Evolutionary conservation across 2,888 invertebrate genomes (phyloP).

Genomic region (Cancer borealis): DNA sequence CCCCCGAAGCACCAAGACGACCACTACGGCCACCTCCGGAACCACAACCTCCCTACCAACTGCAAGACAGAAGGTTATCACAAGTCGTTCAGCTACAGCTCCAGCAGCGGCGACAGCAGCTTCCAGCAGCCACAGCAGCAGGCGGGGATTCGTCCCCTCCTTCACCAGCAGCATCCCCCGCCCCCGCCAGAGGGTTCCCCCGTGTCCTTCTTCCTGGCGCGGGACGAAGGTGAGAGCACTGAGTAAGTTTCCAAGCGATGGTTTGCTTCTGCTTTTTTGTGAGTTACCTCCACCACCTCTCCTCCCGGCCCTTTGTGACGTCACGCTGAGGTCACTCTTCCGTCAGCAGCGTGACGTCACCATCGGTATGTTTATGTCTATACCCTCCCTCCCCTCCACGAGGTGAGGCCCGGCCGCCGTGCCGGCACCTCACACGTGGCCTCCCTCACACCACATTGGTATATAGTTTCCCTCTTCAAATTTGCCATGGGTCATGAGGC

Average conservation of each 20-base stretch:
- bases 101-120: constrained; percentile 64
- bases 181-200: constrained; percentile 81
- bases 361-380: constrained; percentile 59
- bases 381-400: constrained; percentile 44
- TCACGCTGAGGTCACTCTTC: constrained; percentile 28
- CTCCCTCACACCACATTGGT: background rate
- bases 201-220: constrained; percentile 71
- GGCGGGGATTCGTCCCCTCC: constrained; percentile 77
- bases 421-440: constrained; percentile 21
- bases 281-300: constrained; percentile 54
- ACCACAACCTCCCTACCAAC: constrained; percentile 70
- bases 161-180: constrained; percentile 80
- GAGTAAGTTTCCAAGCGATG: constrained; percentile 84
- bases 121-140: constrained; percentile 55
- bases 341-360: constrained; percentile 47
- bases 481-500: constrained; percentile 46
- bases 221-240: constrained; percentile 85
- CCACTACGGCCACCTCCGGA: constrained; percentile 71
- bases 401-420: background rate
- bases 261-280: constrained; percentile 72
- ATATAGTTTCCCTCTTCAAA: constrained; percentile 14
- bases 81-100: constrained; percentile 73
- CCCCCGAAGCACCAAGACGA: constrained; percentile 79
- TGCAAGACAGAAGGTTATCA: constrained; percentile 70
- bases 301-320: constrained; percentile 48